Conservation (phyloP, 2,797 vertebrate genomes). For the Fistularia tabacaria region DNA sequence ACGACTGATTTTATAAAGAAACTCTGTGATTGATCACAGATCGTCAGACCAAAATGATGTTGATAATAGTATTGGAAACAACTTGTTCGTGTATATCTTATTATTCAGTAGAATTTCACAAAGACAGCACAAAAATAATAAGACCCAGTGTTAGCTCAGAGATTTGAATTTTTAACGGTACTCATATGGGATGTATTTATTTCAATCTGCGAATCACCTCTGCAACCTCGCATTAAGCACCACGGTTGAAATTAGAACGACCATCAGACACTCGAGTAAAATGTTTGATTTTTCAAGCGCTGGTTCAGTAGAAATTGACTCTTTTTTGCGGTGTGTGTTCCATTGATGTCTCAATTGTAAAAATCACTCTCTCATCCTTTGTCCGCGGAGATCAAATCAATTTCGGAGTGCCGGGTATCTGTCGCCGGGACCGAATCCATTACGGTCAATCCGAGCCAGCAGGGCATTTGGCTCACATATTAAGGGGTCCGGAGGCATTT, state of each 20-base stretch:
- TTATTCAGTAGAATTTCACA: background rate
- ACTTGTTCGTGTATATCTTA: background rate
- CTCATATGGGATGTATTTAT: too few relatives aligned
- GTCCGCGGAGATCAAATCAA: constrained; percentile 79
- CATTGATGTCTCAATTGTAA: constrained; percentile 78
- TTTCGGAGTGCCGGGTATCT: constrained; percentile 74
- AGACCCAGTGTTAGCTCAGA: too few relatives aligned
- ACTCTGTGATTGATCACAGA: constrained; percentile 61
- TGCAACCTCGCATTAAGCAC: too few relatives aligned
- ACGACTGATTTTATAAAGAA: constrained; percentile 84
- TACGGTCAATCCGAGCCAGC: constrained; percentile 71
- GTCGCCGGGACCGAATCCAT: constrained; percentile 74
- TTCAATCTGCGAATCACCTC: too few relatives aligned
- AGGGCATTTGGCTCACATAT: constrained; percentile 74
- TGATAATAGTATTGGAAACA: constrained; percentile 26
- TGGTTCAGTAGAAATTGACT: constrained; percentile 58
- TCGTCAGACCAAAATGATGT: constrained; percentile 35
- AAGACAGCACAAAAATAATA: background rate
- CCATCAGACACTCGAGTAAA: background rate
- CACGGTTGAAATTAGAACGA: too few relatives aligned
- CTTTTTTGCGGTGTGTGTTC: constrained; percentile 65
- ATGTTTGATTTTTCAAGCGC: constrained; percentile 49
- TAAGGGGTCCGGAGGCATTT: constrained; percentile 77
- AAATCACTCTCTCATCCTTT: constrained; percentile 71
- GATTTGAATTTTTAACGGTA: too few relatives aligned